These are phyloP conservation scores for Stichopus chloronotus DNA, from an alignment of 35 echinoderm and acorn worm species.

Conservation along the genomic window DNA sequence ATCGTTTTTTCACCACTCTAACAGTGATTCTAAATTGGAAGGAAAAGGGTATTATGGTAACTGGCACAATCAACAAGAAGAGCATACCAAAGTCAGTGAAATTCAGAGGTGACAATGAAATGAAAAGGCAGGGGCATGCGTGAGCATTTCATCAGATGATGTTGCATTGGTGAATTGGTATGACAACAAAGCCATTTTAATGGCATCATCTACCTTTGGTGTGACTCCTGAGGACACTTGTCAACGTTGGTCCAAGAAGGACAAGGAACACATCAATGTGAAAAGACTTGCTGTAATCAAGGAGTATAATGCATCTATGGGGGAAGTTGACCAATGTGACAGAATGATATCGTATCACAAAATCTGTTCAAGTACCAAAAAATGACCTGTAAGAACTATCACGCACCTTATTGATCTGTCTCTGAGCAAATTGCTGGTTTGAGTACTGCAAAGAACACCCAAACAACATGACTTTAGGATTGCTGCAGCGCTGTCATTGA, in stretches of 20 bases:
- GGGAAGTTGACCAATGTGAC: slow-evolving; percentile 27
- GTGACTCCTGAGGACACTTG: background rate
- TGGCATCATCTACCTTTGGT: slow-evolving; percentile 7
- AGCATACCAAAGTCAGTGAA: no score
- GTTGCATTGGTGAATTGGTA: background rate
- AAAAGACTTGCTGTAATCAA: background rate
- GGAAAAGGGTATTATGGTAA: slow-evolving; percentile 1
- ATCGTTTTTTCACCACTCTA: slow-evolving; percentile 16
- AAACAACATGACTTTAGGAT: background rate
- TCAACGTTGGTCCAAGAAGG: background rate
- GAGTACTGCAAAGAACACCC: background rate
- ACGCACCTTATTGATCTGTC: slow-evolving; percentile 14
- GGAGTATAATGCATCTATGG: slow-evolving; percentile 28
- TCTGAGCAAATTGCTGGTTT: slow-evolving; percentile 36
- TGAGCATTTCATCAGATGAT: slow-evolving; percentile 25
- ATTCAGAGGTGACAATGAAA: background rate
- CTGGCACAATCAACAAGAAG: background rate
- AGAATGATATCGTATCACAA: slow-evolving; percentile 36
- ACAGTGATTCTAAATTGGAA: background rate
- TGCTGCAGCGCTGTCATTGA: background rate
- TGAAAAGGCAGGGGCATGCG: background rate
- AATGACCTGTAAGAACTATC: slow-evolving; percentile 31
- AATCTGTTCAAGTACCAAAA: background rate
- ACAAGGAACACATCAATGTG: slow-evolving; percentile 27
- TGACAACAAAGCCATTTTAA: background rate